Conservation (phyloP, 1,140 invertebrate species). For the Bombus sylvicola region DNA sequence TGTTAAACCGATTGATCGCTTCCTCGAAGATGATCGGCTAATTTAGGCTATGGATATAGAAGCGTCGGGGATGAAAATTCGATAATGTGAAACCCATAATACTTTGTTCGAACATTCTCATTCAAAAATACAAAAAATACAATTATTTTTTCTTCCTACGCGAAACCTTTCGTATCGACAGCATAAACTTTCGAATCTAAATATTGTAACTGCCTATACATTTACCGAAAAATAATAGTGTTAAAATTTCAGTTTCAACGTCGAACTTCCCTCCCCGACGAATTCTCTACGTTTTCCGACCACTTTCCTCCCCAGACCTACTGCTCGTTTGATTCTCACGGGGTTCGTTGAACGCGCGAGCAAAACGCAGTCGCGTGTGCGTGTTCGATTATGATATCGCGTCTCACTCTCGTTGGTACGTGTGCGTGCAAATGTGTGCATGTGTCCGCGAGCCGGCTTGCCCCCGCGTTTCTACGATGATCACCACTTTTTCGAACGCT, state of each 20-base stretch:
- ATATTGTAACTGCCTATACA: background rate
- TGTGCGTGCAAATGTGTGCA: background rate
- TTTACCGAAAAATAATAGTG: background rate
- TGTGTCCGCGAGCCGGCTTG: too few species aligned
- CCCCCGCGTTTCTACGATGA: constrained; percentile 39
- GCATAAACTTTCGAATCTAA: too few species aligned
- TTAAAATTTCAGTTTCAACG: background rate
- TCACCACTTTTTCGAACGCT: constrained; percentile 7
- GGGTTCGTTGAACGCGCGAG: constrained; percentile 19
- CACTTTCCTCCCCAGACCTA: constrained; percentile 31
- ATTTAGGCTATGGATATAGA: constrained; percentile 3
- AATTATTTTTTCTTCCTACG: background rate
- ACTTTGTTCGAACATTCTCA: background rate
- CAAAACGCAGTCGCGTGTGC: constrained; percentile 7
- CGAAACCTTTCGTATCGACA: background rate
- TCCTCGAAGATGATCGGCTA: constrained; percentile 26
- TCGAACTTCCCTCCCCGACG: background rate
- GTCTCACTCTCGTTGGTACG: constrained; percentile 15
- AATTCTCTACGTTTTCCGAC: background rate
- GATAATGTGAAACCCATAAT: constrained; percentile 1
- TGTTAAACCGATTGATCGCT: constrained; percentile 23
- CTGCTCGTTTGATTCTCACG: constrained; percentile 18
- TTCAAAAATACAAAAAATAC: constrained; percentile 7
- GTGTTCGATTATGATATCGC: constrained; percentile 10
- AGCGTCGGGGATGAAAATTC: background rate